phyloP scores from a whole-genome alignment of 2,797 vertebrate species.

The Eupleurogrammus muticus region DNA sequence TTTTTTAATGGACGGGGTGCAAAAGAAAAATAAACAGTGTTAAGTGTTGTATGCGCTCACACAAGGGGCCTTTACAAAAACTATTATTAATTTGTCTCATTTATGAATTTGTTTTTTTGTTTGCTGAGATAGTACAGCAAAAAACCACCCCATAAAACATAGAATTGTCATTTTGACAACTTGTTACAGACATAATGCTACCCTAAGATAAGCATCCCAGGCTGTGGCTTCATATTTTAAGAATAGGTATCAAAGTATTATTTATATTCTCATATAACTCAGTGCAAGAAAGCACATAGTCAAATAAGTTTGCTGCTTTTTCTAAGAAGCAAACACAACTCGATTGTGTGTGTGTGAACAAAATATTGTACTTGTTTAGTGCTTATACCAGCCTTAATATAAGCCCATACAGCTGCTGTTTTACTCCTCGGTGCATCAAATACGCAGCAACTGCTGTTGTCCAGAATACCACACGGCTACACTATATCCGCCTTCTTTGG shows the following conservation, averaged over 20 bases:
- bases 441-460: conserved; percentile 15
- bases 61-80: conserved; percentile 65
- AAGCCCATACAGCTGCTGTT: conserved; percentile 13
- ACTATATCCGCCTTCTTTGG: conserved; percentile 8
- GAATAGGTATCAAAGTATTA: neutral
- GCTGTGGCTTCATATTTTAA: neutral
- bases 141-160: neutral
- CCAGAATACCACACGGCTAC: conserved; percentile 3
- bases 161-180: too few species aligned
- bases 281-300: neutral
- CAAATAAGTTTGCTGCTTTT: neutral
- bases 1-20: conserved; percentile 61
- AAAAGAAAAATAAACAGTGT: conserved; percentile 65
- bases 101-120: neutral
- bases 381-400: neutral
- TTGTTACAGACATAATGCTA: neutral
- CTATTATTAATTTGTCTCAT: conserved; percentile 34
- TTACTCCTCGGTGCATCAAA: conserved; percentile 8
- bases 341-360: neutral
- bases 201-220: neutral
- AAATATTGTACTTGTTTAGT: neutral
- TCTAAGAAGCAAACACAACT: conserved; percentile 1
- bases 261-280: neutral
- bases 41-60: conserved; percentile 46
- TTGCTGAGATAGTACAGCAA: neutral